Evolutionary conservation across 2,797 vertebrate genomes (phyloP).

Genomic region (Austrolebias charrua): DNA sequence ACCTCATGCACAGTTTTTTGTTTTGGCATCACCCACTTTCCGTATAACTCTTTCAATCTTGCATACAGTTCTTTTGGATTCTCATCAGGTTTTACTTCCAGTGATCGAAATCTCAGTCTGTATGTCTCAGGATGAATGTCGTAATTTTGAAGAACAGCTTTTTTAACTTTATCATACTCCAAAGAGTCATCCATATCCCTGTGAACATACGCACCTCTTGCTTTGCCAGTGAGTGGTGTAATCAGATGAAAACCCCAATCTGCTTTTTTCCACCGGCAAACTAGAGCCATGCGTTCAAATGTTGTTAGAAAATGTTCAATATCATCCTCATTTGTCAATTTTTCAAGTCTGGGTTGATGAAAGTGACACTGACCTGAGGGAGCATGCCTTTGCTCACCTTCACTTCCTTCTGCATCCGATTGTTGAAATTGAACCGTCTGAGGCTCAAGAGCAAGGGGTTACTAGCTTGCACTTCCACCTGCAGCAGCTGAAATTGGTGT

Average conservation of each 20-base stretch:
- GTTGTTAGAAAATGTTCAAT: slow-evolving; percentile 1
- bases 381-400: neutral
- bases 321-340: neutral
- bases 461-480: slow-evolving; percentile 1
- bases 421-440: neutral
- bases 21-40: too few species aligned
- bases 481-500: neutral
- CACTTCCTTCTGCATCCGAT: neutral
- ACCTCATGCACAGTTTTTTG: neutral
- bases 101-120: neutral
- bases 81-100: neutral
- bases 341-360: neutral
- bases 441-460: neutral
- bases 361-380: neutral
- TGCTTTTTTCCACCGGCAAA: neutral
- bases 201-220: neutral
- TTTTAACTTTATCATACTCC: slow-evolving; percentile 1
- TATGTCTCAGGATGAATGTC: neutral
- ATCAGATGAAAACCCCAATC: slow-evolving; percentile 3
- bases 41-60: neutral
- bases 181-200: neutral
- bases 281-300: neutral
- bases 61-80: too few species aligned
- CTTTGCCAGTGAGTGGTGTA: neutral
- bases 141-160: neutral